Evolutionary conservation across 2,113 vertebrate genomes (phyloP).

Genomic region (Pteropus alecto): DNA sequence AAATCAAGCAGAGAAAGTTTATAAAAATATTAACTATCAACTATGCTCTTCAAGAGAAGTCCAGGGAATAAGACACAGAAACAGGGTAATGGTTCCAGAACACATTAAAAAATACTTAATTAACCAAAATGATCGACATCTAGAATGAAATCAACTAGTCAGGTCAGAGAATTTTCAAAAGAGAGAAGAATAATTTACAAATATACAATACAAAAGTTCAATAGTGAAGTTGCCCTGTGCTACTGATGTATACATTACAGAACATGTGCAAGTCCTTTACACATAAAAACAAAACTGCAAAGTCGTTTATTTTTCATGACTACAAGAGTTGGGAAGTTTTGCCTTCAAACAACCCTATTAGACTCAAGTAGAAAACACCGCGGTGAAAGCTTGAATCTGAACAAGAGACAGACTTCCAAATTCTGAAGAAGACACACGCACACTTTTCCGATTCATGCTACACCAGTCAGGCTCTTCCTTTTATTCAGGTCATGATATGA

Average conservation of each 20-base stretch:
- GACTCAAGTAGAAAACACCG: background rate
- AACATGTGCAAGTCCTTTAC: background rate
- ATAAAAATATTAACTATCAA: background rate
- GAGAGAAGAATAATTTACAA: background rate
- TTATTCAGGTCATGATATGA: background rate
- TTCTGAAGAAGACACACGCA: background rate
- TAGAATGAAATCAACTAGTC: background rate
- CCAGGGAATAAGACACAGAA: background rate
- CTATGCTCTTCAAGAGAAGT: background rate
- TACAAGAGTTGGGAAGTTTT: background rate
- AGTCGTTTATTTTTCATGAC: background rate
- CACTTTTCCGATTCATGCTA: background rate
- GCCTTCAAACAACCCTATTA: background rate
- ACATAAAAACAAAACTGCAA: background rate
- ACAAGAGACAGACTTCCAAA: background rate
- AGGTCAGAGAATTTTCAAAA: background rate
- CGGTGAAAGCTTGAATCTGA: background rate
- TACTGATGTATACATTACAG: background rate
- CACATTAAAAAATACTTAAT: background rate
- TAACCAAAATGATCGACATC: background rate
- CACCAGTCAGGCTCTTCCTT: background rate
- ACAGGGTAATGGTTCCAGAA: background rate
- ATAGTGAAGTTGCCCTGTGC: background rate
- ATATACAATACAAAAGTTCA: background rate
- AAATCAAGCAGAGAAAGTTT: background rate